Conservation (phyloP, 2,888 invertebrate species). For the Phalera bucephala region DNA sequence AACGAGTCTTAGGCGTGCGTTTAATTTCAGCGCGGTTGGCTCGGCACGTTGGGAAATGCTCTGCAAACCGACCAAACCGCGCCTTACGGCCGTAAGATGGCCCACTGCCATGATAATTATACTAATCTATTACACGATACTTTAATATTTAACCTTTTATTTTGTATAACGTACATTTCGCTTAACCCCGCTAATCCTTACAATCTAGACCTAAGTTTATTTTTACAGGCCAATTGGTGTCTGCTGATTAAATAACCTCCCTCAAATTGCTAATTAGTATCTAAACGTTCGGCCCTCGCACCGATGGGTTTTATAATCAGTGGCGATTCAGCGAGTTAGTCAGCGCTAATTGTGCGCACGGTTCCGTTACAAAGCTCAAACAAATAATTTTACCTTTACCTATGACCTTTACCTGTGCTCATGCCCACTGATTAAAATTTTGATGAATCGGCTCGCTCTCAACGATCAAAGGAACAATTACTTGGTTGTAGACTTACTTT, state of each 20-base stretch:
- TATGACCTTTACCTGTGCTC: slow-evolving; percentile 18
- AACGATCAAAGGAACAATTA: too few relatives aligned
- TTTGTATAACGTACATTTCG: neutral
- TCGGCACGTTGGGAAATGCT: slow-evolving; percentile 15
- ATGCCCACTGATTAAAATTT: slow-evolving; percentile 36
- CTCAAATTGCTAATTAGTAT: neutral
- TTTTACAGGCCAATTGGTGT: too few relatives aligned
- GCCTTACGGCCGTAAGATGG: neutral
- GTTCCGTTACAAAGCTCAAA: slow-evolving; percentile 31
- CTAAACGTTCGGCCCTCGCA: slow-evolving; percentile 7
- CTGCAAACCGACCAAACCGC: slow-evolving; percentile 1
- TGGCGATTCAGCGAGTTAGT: slow-evolving; percentile 37
- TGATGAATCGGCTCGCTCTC: slow-evolving; percentile 12
- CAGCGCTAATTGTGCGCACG: slow-evolving; percentile 43
- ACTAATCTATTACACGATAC: neutral
- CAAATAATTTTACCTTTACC: slow-evolving; percentile 28
- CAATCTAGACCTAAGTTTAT: too few relatives aligned
- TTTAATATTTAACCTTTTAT: neutral
- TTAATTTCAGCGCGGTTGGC: slow-evolving; percentile 50
- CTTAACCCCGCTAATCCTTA: too few relatives aligned
- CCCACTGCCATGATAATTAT: neutral
- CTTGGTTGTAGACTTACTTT: too few relatives aligned
- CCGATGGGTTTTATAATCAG: slow-evolving; percentile 33
- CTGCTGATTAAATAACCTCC: neutral
- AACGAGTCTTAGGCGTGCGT: slow-evolving; percentile 49